Evolutionary conservation across 2,888 invertebrate genomes (phyloP), one percentile per base, ranked within the genome.

Genomic region (Agriotes lineatus): DNA sequence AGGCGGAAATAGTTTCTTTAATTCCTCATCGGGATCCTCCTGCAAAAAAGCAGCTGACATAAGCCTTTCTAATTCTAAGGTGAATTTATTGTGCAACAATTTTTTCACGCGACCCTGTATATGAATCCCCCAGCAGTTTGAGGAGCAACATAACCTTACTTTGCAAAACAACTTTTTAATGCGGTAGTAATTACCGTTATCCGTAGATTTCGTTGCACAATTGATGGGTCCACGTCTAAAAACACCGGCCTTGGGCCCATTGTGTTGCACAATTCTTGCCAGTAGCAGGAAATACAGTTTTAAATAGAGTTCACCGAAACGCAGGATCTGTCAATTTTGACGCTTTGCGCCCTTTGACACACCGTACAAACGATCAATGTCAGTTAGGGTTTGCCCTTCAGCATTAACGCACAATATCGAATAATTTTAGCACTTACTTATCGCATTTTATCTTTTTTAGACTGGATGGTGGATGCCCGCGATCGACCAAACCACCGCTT

Each of bases 151-250:
- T 57, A 42, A 52, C 33, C 30, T 66, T 18, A 62, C 37, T 56
- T 61, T 39, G 18, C n/a, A 16, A 42, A 42, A 18, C 16, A 7
- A 18, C 18, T 42, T 42, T 42, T 42, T 39, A 39, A 39, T 39
- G 14, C n/a, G 19, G 9, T 5, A 22, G 35, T 61, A 77, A 80
- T 79, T 78, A 84, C 85, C 64, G 77, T 76, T 69, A 84, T 76
- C 54, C 75, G 74, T 30, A 84, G 76, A 75, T 83, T 83, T 25
- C 79, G 80, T 70, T 84, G 83, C 6, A 83, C 79, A 65, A 84
- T 83, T 20, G 80, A 79, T 7, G 81, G 75, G 75, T 84, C 84
- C 2, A 84, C 82, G 64, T 84, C 84, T 16, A 84, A 72, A 75
- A 82, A 83, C 22, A 82, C 70, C 6, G 65, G 60, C 39, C 58